Conservation (phyloP, 2,888 invertebrate species). For the Parnassius smintheus region DNA sequence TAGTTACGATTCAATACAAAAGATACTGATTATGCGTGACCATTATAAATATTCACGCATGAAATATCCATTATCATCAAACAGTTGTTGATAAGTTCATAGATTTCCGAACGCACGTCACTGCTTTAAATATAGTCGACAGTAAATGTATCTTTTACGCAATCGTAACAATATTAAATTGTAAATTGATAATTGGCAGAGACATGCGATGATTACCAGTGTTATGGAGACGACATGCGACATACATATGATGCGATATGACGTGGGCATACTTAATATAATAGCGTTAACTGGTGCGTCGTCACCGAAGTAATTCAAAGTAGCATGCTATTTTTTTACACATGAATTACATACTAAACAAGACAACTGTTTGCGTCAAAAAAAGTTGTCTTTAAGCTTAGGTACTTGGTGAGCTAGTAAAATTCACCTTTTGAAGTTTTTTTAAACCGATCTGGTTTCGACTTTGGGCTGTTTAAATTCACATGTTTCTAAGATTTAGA, state of each 20-base stretch:
- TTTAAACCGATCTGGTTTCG: too few species aligned
- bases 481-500: too few species aligned
- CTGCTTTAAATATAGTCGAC: constrained; percentile 12
- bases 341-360: too few species aligned
- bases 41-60: constrained; percentile 8
- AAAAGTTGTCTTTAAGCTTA: too few species aligned
- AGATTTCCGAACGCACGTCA: constrained; percentile 19
- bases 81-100: constrained; percentile 13
- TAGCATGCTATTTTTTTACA: not conserved
- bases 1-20: constrained; percentile 28
- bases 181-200: constrained; percentile 53
- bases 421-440: too few species aligned
- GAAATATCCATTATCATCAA: constrained; percentile 12
- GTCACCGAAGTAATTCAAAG: constrained; percentile 32
- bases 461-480: too few species aligned
- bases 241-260: constrained; percentile 65
- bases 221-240: constrained; percentile 50
- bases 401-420: too few species aligned
- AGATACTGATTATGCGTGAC: constrained; percentile 11
- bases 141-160: constrained; percentile 12
- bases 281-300: constrained; percentile 41
- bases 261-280: constrained; percentile 68
- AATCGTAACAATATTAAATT: constrained; percentile 11
- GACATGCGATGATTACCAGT: constrained; percentile 60
- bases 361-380: too few species aligned